Evolutionary conservation across 2,113 vertebrate genomes (phyloP), one percentile per base, ranked within the genome.

Genomic region (Pao palembangensis): DNA sequence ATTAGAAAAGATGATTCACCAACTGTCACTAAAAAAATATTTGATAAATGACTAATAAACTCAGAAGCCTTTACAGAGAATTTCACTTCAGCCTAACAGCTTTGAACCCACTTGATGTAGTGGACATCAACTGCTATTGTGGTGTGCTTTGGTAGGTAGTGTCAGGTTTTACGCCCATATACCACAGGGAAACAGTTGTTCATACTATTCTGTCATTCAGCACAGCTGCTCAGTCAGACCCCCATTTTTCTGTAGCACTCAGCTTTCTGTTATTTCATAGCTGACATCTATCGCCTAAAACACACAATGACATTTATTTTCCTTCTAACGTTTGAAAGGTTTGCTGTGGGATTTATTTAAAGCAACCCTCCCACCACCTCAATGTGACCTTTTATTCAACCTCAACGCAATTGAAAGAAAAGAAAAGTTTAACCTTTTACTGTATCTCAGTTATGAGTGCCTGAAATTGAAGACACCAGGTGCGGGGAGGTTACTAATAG

Each of bases 221-320:
- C 41, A 54, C 54, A 58, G 60, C 48, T 64, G 51, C 61, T 71
- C 31, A 61, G 55, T 2, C 28, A 38, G 18, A 42, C 48, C 46
- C 73, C 55, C 25, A 47, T 69, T 66, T 72, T 64, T 46, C 14
- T 70, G 19, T 66, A 50, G 51, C 46, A 46, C 19, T 20, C 8
- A 43, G 51, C 64, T 75, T 82, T 41, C 70, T 75, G 61, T 67
- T 67, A 48, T 38, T 53, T 20, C 13, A 14, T 50, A 12, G 20
- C 58, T 15, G 44, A 6, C 15, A 47, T 70, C 7, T 58, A 43
- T 20, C 21, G 67, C 14, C 11, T 12, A 38, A 38, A 38, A 12
- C 34, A 34, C 31, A 8, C 34, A 38, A 38, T 38, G 34, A 38
- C 34, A 12, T 3, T 12, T 12, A 12, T 38, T 12, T 38, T 38